Evolutionary conservation across 2,888 invertebrate species (phyloP).

Genomic region (Meliscaeva auricollis): DNA sequence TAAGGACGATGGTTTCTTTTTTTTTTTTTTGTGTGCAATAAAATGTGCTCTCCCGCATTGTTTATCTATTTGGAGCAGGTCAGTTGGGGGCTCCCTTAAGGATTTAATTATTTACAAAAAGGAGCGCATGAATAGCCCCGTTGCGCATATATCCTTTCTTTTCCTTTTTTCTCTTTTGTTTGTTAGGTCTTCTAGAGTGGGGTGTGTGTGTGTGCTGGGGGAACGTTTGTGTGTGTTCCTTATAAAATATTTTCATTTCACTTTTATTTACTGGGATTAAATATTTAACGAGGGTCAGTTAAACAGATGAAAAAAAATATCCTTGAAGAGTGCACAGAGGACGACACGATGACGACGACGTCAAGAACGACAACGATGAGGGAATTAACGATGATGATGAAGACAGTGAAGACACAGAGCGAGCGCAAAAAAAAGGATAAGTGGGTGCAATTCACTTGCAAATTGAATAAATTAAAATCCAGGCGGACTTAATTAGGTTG

Average conservation of each 20-base stretch:
- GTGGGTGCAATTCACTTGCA: slow-evolving; percentile 70
- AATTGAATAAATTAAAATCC: slow-evolving; percentile 70
- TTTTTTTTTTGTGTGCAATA: slow-evolving; percentile 33
- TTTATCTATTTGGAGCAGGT: slow-evolving; percentile 69
- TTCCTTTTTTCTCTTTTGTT: not conserved
- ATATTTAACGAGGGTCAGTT: slow-evolving; percentile 74
- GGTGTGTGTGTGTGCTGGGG: not conserved
- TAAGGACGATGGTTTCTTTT: slow-evolving; percentile 9
- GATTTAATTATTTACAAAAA: slow-evolving; percentile 73
- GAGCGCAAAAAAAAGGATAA: slow-evolving; percentile 58
- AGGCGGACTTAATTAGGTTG: slow-evolving; percentile 71
- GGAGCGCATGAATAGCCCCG: slow-evolving; percentile 57
- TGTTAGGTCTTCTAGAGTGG: no score
- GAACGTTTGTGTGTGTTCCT: slow-evolving; percentile 8
- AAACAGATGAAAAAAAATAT: slow-evolving; percentile 37
- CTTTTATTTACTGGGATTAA: slow-evolving; percentile 76
- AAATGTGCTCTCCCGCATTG: slow-evolving; percentile 39
- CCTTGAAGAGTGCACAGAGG: slow-evolving; percentile 43
- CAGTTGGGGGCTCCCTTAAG: slow-evolving; percentile 67
- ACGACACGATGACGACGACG: slow-evolving; percentile 2
- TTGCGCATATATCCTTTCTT: slow-evolving; percentile 34
- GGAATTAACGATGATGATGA: slow-evolving; percentile 17
- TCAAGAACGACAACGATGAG: not conserved
- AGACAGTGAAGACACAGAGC: slow-evolving; percentile 5
- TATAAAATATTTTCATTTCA: slow-evolving; percentile 74